A percentile compares a stretch with the other conserved stretches of the same genome.
These are phyloP conservation scores for Anthrax anthrax DNA, from an alignment of 2,888 invertebrate genomes.

Conservation along the genomic window DNA sequence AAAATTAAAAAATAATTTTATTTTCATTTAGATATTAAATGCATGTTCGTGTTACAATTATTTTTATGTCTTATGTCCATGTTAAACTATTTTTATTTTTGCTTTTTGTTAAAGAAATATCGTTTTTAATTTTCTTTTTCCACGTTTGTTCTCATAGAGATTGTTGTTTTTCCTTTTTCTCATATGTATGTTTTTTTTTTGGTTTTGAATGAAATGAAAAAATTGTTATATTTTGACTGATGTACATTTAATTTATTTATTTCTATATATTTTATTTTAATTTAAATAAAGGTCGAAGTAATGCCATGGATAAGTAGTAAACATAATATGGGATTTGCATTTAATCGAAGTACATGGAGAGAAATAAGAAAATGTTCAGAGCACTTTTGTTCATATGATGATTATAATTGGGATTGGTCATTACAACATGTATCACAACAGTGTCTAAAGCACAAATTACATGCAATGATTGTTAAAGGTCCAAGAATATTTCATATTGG, in stretches of 20 bases:
- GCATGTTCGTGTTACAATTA: too few relatives aligned
- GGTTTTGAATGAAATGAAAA: neutral
- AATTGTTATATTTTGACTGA: too few relatives aligned
- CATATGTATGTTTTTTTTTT: too few relatives aligned
- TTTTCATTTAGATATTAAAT: too few relatives aligned
- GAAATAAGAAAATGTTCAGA: constrained; percentile 65
- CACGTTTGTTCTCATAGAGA: too few relatives aligned
- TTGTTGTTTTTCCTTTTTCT: neutral
- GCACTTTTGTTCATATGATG: constrained; percentile 91
- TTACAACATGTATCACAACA: constrained; percentile 81
- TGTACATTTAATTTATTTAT: too few relatives aligned
- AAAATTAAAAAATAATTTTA: too few relatives aligned
- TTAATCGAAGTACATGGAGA: constrained; percentile 78
- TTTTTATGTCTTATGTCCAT: too few relatives aligned
- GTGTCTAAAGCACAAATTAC: constrained; percentile 58
- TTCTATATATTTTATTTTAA: too few relatives aligned
- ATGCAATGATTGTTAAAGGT: constrained; percentile 79
- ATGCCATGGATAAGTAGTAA: constrained; percentile 93
- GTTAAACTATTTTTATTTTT: too few relatives aligned
- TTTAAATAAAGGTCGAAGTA: constrained; percentile 44
- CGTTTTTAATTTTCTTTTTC: too few relatives aligned
- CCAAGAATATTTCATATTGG: constrained; percentile 97
- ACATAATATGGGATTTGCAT: constrained; percentile 98
- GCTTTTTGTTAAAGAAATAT: too few relatives aligned
- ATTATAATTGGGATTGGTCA: constrained; percentile 99